Evolutionary conservation across 2,797 vertebrate species (phyloP), one percentile per base, ranked within the genome.

Genomic region (Coranthus polyacanthus): DNA sequence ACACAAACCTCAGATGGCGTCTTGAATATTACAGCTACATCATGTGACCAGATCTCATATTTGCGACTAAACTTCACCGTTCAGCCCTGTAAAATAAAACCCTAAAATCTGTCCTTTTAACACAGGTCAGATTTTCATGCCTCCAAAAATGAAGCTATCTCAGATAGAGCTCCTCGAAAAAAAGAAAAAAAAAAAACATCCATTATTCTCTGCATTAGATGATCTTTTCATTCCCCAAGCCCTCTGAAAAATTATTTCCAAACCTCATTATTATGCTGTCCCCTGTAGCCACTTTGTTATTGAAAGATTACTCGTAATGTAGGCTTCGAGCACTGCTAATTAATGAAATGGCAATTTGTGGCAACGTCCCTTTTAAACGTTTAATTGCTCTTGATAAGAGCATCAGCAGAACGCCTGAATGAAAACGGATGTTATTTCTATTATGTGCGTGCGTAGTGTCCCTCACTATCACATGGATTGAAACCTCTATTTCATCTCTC

Each of bases 371-470:
- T 76, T 72, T 85, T 69, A 80, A 84, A 79, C 17, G 21, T 68
- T 62, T 77, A 80, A 87, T 81, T 88, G 68, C 56, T 86, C 55
- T 65, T 79, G 83, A 89, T 85, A 85, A 86, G 78, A 87, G 47
- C 22, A 39, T 66, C 57, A 70, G 72, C 43, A 47, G 51, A 58
- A 71, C 6, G 42, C 54, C 36, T 58, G 68, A 72, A 66, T 68
- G 56, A 71, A 67, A 64, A 43, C 0, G 3, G 9, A 61, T 39
- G n/a, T 43, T 67, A 36, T 55, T 55, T 54, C 59, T 74, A n/a
- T 70, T 13, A n/a, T 51, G 43, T 50, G 45, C 47, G 36, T 60
- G 45, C 47, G 36, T 60, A 2, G 4, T 54, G 26, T 56, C 18
- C 18, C 3, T 43, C 51, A 49, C 21, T 65, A 29, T 63, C 54